A percentile compares a stretch with the other conserved stretches of the same genome.
These are phyloP conservation scores for Crepidodera aurea DNA, from an alignment of 2,888 invertebrate genomes.

Conservation along the genomic window DNA sequence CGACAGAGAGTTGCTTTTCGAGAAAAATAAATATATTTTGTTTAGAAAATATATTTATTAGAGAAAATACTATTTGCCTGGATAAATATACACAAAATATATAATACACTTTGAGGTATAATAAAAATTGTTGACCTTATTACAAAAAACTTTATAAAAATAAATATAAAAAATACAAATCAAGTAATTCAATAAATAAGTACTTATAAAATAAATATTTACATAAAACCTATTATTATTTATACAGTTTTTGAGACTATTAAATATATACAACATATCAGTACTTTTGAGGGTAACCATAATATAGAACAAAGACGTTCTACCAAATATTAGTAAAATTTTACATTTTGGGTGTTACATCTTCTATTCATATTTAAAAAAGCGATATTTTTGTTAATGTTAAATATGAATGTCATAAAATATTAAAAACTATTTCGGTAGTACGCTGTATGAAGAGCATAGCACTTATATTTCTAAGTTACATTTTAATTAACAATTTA, in stretches of 20 bases:
- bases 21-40: no score
- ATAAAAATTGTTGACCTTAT: slow-evolving; percentile 8
- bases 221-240: slow-evolving; percentile 26
- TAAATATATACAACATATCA: slow-evolving; percentile 40
- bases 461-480: no score
- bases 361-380: no score
- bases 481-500: no score
- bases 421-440: no score
- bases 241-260: slow-evolving; percentile 19
- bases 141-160: slow-evolving; percentile 32
- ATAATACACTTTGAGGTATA: slow-evolving; percentile 27
- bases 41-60: no score
- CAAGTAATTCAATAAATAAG: slow-evolving; percentile 32
- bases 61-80: no score
- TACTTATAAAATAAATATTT: slow-evolving; percentile 31
- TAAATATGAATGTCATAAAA: no score
- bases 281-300: slow-evolving; percentile 47
- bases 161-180: slow-evolving; percentile 39
- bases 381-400: no score
- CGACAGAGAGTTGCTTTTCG: no score
- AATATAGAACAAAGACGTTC: slow-evolving; percentile 11
- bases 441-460: no score
- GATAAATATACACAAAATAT: slow-evolving; percentile 2
- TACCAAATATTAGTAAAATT: slow-evolving; percentile 5
- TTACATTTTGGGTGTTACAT: no score